A percentile compares a stretch with the other conserved stretches of the same genome.
phyloP scores from a whole-genome alignment of 2,888 invertebrate species.

The Microplitis deprimator region DNA sequence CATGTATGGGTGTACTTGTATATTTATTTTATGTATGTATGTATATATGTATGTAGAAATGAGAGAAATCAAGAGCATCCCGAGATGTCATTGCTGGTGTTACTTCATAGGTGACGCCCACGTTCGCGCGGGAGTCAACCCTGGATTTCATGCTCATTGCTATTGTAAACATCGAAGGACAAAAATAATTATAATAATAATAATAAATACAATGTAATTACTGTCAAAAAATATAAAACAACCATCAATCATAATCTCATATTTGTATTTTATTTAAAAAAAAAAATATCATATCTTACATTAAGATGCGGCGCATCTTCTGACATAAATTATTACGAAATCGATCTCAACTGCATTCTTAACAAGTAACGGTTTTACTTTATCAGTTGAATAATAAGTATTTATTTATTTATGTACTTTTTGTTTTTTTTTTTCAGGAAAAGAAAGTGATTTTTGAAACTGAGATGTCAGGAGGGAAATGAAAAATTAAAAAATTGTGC shows the following conservation, averaged over 20 bases:
- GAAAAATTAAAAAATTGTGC: slow-evolving; percentile 25
- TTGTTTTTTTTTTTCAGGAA: background rate
- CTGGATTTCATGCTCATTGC: slow-evolving; percentile 13
- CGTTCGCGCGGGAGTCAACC: slow-evolving; percentile 7
- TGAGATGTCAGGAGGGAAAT: background rate
- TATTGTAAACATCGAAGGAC: slow-evolving; percentile 21
- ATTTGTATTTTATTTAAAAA: background rate
- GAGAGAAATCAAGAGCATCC: slow-evolving; percentile 25
- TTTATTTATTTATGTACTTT: background rate
- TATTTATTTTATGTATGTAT: slow-evolving; percentile 7
- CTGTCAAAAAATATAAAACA: background rate
- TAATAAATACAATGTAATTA: background rate
- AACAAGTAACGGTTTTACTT: slow-evolving; percentile 14
- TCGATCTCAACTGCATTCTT: slow-evolving; percentile 11
- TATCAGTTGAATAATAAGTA: background rate
- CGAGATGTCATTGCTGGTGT: slow-evolving; percentile 15
- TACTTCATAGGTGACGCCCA: slow-evolving; percentile 29
- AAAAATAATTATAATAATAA: background rate
- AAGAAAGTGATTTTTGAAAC: background rate
- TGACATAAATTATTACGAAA: slow-evolving; percentile 22
- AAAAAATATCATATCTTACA: background rate
- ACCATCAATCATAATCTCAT: background rate
- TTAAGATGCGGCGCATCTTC: slow-evolving; percentile 21
- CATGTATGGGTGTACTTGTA: background rate
- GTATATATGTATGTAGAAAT: slow-evolving; percentile 1